Evolutionary conservation across 1,140 invertebrate genomes (phyloP).

Genomic region (Eciton burchellii): DNA sequence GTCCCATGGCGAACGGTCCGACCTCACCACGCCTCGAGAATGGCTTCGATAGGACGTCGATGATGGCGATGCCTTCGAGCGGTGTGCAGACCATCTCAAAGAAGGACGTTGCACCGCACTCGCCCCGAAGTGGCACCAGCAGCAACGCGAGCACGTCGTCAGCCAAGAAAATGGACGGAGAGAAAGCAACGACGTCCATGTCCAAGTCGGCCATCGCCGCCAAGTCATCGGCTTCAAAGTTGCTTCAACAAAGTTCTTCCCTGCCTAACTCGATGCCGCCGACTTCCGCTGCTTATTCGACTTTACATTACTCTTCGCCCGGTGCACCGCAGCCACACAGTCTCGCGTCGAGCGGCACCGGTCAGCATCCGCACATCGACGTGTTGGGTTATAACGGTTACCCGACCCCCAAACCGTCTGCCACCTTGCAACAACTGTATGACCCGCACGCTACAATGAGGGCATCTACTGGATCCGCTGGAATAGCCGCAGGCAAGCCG

Average conservation of each 20-base stretch:
- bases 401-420: constrained; percentile 79
- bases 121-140: constrained; percentile 91
- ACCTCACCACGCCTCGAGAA: constrained; percentile 93
- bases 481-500: constrained; percentile 95
- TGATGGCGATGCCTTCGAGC: constrained; percentile 79
- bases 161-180: constrained; percentile 91
- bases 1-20: constrained; percentile 88
- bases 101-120: constrained; percentile 87
- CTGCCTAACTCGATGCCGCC: constrained; percentile 79
- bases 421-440: constrained; percentile 85
- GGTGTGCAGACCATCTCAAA: constrained; percentile 78
- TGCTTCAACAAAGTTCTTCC: constrained; percentile 70
- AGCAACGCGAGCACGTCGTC: constrained; percentile 92
- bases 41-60: constrained; percentile 88
- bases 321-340: constrained; percentile 81
- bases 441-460: constrained; percentile 89
- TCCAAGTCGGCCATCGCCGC: constrained; percentile 88
- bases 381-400: constrained; percentile 84
- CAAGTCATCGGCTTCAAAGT: constrained; percentile 81
- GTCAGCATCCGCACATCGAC: constrained; percentile 81
- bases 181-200: constrained; percentile 95
- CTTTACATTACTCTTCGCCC: constrained; percentile 77
- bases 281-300: constrained; percentile 69
- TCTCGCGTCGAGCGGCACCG: constrained; percentile 80
- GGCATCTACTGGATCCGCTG: constrained; percentile 85